phyloP scores from a whole-genome alignment of 1,140 invertebrate species.

The Harlomillsia oculata region DNA sequence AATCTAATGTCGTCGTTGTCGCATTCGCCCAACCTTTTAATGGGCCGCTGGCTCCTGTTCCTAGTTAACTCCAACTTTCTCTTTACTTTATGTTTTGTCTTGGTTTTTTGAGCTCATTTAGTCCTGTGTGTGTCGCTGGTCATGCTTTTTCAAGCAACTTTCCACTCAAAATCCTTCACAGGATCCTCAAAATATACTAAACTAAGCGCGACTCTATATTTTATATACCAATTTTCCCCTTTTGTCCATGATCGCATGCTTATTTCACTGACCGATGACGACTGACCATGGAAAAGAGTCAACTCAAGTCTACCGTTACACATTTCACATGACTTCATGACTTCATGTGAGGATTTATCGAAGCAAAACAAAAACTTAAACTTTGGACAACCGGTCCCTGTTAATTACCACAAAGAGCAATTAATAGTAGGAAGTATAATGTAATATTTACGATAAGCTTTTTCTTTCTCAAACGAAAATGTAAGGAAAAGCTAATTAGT shows the following conservation, averaged over 20 bases:
- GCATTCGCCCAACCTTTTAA: conserved; percentile 2
- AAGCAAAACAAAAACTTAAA: neutral
- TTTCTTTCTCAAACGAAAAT: neutral
- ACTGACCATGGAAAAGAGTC: neutral
- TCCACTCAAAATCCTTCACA: neutral
- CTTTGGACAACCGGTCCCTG: neutral
- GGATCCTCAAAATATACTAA: neutral
- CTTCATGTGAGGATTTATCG: neutral
- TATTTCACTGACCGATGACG: neutral
- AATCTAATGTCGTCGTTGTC: conserved; percentile 20
- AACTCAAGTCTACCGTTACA: neutral
- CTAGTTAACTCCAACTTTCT: no score
- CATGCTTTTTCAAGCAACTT: neutral
- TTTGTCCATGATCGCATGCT: neutral
- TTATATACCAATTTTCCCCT: neutral
- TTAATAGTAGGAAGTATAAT: conserved; percentile 12
- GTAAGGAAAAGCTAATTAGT: conserved; percentile 11
- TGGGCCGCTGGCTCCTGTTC: no score
- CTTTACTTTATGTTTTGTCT: conserved; percentile 5
- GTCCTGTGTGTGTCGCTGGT: no score
- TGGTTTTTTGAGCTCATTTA: neutral
- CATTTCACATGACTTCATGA: neutral
- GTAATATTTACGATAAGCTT: conserved; percentile 5
- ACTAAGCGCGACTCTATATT: neutral
- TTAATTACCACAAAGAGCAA: conserved; percentile 14